Base-by-base conservation (phyloP, 2,797 vertebrate genomes). In the Danio jaintianensis region DNA sequence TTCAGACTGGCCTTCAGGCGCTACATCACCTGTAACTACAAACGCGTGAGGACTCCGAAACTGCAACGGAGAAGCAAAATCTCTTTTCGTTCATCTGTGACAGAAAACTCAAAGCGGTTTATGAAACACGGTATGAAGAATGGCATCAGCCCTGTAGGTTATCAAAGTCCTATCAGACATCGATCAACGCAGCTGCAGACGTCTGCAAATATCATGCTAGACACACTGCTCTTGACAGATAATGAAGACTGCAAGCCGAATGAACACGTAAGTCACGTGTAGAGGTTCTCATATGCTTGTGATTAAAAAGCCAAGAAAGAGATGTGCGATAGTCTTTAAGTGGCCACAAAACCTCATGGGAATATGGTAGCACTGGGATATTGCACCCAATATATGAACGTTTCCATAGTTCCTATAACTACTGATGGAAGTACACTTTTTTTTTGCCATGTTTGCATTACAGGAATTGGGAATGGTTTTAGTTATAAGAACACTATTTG, bases 11-110 rank as follows among this genome's bases (percentile, higher is more conserved):
- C 98, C 1, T 99, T 99, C 78, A 90, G 94, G 1, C 95, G 97
- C 75, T 99, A 97, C 52, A 98, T 99, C 66, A 98, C 93, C 45
- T 99, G 97, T 81, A 95, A 98, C 88, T 99, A 97, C 84, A 85
- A 56, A 72, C 91, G 80, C 67, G 86, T 80, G 0, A 83, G 83
- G 78, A 88, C 91, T 12, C 85, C 85, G 22, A 91, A 89, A 69
- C 75, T 86, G 50, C 92, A 94, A 16, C 85, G 85, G 53, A 93
- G 93, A 86, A 92, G 92, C 58, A 91, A 91, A 79, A 94, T 96
- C 86, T 95, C 95, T 16, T 96, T 98, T 76, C 91, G 85, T 86
- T 95, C 93, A 59, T 94, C 96, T 1, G 87, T 96, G 91, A 90
- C 95, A 16, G 95, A 98, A 90, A 97, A 97, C 89, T 97, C 97